phyloP scores from a whole-genome alignment of 2,888 invertebrate species.

The Atherix ibis region DNA sequence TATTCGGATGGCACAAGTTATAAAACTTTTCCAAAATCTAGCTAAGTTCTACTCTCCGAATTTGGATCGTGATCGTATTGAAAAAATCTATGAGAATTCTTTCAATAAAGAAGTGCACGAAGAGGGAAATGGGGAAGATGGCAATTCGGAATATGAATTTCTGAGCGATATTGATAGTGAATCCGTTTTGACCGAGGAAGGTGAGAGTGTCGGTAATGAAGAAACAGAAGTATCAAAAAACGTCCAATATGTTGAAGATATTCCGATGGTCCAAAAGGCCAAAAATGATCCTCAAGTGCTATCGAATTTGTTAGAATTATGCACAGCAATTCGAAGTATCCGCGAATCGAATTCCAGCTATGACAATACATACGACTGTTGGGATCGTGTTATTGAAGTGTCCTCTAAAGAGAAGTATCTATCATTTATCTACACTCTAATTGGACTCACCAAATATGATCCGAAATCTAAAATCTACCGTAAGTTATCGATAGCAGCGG shows the following conservation, averaged over 20 bases:
- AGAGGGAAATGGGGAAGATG: neutral
- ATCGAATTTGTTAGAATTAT: constrained; percentile 20
- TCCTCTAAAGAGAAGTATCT: constrained; percentile 21
- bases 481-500: constrained; percentile 21
- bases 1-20: constrained; percentile 7
- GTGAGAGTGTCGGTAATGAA: constrained; percentile 4
- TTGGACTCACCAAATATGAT: constrained; percentile 18
- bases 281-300: constrained; percentile 14
- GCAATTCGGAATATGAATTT: no score
- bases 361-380: constrained; percentile 24
- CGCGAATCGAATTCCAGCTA: constrained; percentile 20
- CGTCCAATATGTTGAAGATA: constrained; percentile 4
- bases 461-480: constrained; percentile 16
- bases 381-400: constrained; percentile 23
- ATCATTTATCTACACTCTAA: constrained; percentile 23
- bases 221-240: constrained; percentile 3
- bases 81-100: constrained; percentile 14
- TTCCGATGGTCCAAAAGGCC: constrained; percentile 18
- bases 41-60: constrained; percentile 17
- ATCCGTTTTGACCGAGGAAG: neutral
- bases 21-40: constrained; percentile 20
- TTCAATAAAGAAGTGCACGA: constrained; percentile 4
- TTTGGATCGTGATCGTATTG: constrained; percentile 22
- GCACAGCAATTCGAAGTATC: constrained; percentile 20
- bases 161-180: constrained; percentile 1